Evolutionary conservation across 2,888 invertebrate genomes (phyloP), one percentile per base, ranked within the genome.

Genomic region (Drosophila pseudotalamancana): DNA sequence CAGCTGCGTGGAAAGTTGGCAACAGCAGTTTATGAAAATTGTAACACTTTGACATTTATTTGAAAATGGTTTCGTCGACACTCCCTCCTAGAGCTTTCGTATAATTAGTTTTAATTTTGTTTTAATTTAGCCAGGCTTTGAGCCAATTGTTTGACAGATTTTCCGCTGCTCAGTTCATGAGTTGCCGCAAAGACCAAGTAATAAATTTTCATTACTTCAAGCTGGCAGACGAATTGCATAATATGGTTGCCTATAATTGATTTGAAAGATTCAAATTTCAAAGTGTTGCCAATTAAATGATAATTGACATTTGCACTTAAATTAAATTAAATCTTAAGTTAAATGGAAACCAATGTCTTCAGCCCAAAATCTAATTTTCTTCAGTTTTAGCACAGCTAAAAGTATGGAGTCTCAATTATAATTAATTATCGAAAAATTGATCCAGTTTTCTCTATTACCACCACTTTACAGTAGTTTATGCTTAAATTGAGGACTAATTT

Each of bases 131-230:
- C 40, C 37, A 16, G 18, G 35, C 56, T 75, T 57, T 71, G 66
- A 40, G 54, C 42, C 53, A 63, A 72, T 72, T 72, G 68, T 43
- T 50, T 53, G 72, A 19, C 34, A 51, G 48, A 35, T 25, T 51
- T 56, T 25, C 39, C 6, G 21, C 9, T 8, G n/a, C 0, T 18
- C 6, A 27, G 14, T 39, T 9, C 6, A 4, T 23, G 18, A 23
- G 39, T 34, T 12, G 31, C 11, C 25, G 29, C 23, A 31, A 34
- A 56, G 53, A 55, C 40, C 57, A n/a, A 78, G 79, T 39, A 74
- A 77, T 82, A 78, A 82, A 78, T 81, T 73, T 66, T 66, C 60
- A 70, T 78, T 78, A 63, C 27, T 42, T 39, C 35, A 49, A 54
- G 37, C n/a, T 42, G 51, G 2, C 32, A 14, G 25, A 23, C 11